A percentile compares a stretch with the other conserved stretches of the same genome.
phyloP scores from a whole-genome alignment of 2,797 vertebrate species.

The Propithecus perrieri region DNA sequence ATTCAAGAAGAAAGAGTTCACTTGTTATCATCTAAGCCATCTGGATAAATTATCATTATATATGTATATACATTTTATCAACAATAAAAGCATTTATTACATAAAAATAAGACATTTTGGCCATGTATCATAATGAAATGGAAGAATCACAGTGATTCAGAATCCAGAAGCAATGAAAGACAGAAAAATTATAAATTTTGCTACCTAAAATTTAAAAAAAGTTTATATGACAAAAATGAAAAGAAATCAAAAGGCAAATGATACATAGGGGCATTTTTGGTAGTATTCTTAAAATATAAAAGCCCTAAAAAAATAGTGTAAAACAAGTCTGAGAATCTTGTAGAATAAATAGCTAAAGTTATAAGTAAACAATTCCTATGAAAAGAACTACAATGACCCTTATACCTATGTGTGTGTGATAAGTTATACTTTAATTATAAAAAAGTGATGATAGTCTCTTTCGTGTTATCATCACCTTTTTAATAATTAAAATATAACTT shows the following conservation, averaged over 20 bases:
- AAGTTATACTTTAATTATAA: neutral
- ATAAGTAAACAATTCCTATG: neutral
- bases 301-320: neutral
- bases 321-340: neutral
- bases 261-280: neutral
- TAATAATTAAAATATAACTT: no score
- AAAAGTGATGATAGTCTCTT: neutral
- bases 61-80: neutral
- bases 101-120: neutral
- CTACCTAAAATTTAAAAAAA: neutral
- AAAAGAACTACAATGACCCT: neutral
- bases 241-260: neutral
- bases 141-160: neutral
- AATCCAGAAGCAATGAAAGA: neutral
- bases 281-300: neutral
- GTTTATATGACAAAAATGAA: neutral
- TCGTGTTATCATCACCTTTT: no score
- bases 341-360: neutral
- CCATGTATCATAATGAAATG: neutral
- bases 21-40: neutral
- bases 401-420: neutral
- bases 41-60: neutral
- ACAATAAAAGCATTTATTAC: neutral
- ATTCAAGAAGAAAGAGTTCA: neutral
- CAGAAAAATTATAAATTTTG: neutral